Conservation (phyloP, 2,888 invertebrate species). For the Diachrysia chrysitis region DNA sequence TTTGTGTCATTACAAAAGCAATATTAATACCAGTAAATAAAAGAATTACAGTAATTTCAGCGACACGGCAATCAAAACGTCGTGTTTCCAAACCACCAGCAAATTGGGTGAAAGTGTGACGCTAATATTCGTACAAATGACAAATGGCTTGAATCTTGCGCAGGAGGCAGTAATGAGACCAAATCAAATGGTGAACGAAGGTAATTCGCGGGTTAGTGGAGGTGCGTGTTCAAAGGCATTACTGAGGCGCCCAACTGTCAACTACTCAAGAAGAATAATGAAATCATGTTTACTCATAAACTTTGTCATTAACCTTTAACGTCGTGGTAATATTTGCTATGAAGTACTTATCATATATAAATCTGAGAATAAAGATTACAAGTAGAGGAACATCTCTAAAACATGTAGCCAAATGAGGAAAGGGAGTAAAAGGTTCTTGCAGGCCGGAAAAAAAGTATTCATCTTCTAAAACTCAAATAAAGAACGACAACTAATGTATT, state of each 20-base stretch:
- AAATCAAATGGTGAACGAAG: constrained; percentile 77
- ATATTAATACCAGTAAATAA: constrained; percentile 69
- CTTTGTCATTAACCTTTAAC: constrained; percentile 38
- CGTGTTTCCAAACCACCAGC: constrained; percentile 76
- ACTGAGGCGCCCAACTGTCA: constrained; percentile 47
- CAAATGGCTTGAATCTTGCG: constrained; percentile 81
- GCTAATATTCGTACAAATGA: constrained; percentile 83
- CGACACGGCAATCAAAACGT: constrained; percentile 75
- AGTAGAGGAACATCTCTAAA: not conserved
- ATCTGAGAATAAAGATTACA: not conserved
- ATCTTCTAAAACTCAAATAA: not conserved
- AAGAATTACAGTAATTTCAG: constrained; percentile 74
- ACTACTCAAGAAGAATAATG: constrained; percentile 37
- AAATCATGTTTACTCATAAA: constrained; percentile 45
- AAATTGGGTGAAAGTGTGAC: constrained; percentile 87
- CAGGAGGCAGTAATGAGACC: constrained; percentile 73
- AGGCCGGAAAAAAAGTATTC: not conserved
- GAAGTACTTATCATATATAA: not conserved
- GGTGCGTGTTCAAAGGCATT: constrained; percentile 69
- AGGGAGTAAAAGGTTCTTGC: not conserved
- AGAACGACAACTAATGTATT: not conserved
- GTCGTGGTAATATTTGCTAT: constrained; percentile 11
- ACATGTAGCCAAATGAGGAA: too few relatives aligned
- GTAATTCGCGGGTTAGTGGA: constrained; percentile 78
- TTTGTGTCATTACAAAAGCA: constrained; percentile 62